Evolutionary conservation across 2,888 invertebrate species (phyloP).

Genomic region (Trachelus iudaicus): DNA sequence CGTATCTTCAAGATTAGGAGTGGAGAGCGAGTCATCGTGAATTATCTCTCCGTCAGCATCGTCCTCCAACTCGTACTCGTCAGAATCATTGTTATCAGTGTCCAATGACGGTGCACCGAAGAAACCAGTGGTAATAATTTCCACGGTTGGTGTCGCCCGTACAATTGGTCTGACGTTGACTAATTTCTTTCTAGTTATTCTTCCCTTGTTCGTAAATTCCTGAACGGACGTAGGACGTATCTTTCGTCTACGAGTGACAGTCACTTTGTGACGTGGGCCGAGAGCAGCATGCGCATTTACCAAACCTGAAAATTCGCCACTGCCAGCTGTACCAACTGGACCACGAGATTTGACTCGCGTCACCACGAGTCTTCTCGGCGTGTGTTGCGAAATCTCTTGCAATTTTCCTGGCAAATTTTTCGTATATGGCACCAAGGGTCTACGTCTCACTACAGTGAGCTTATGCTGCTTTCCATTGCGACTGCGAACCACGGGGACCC

Average conservation of each 20-base stretch:
- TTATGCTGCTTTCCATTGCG: conserved; percentile 53
- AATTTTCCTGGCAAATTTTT: conserved; percentile 30
- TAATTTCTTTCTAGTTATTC: conserved; percentile 58
- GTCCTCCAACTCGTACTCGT: conserved; percentile 30
- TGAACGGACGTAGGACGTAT: conserved; percentile 42
- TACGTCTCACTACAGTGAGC: conserved; percentile 55
- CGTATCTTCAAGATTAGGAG: conserved; percentile 46
- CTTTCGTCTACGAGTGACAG: conserved; percentile 59
- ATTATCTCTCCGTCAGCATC: conserved; percentile 17
- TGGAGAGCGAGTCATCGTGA: conserved; percentile 28
- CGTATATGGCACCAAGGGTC: conserved; percentile 48
- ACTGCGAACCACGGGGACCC: conserved; percentile 57
- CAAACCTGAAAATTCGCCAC: not conserved
- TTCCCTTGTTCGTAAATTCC: conserved; percentile 20
- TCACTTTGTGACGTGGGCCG: conserved; percentile 50
- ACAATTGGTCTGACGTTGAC: conserved; percentile 53
- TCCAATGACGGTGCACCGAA: conserved; percentile 50
- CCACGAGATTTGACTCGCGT: conserved; percentile 50
- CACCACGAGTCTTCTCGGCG: conserved; percentile 53
- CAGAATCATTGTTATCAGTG: conserved; percentile 36
- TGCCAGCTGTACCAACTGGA: conserved; percentile 20
- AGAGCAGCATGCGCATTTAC: conserved; percentile 2
- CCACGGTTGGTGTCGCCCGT: conserved; percentile 50
- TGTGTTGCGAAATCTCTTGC: conserved; percentile 15
- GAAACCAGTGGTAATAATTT: conserved; percentile 62